These are phyloP conservation scores for Turdus rufiventris DNA, from an alignment of 2,113 vertebrate genomes.

Conservation along the genomic window DNA sequence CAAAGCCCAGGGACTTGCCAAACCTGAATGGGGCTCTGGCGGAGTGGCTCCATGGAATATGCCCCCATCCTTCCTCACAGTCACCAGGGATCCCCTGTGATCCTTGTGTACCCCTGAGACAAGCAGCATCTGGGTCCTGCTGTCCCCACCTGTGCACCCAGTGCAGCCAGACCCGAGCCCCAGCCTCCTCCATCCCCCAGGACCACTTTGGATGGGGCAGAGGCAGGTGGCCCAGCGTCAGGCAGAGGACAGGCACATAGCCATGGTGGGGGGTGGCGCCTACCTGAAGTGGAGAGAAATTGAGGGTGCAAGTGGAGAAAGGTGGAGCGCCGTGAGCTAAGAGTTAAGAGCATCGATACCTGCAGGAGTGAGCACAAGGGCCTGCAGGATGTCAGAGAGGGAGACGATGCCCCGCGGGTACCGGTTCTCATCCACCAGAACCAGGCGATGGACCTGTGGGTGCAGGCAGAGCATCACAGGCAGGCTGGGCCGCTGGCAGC, in stretches of 20 bases:
- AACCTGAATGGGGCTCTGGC: neutral
- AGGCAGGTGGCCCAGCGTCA: neutral
- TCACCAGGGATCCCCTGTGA: neutral
- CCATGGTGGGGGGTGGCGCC: neutral
- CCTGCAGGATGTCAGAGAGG: conserved; percentile 96
- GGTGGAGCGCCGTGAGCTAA: conserved; percentile 60
- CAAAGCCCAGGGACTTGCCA: neutral
- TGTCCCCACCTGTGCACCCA: neutral
- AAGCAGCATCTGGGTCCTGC: neutral
- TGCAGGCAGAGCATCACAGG: neutral
- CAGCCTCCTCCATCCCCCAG: neutral
- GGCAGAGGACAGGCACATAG: neutral
- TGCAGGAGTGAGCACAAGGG: conserved; percentile 89
- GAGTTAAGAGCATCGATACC: conserved; percentile 89
- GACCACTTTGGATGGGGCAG: neutral
- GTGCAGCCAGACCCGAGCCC: fast-evolving
- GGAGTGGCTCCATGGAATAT: neutral
- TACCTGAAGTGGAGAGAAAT: conserved; percentile 74
- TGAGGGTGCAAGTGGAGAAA: conserved; percentile 58
- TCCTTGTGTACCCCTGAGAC: neutral
- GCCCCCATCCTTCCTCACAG: neutral
- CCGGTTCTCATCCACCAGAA: conserved; percentile 85
- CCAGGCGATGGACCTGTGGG: conserved; percentile 92
- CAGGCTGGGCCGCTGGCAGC: neutral
- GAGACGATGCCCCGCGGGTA: conserved; percentile 88